phyloP scores from a whole-genome alignment of 2,797 vertebrate species.

The Eremophila alpestris region DNA sequence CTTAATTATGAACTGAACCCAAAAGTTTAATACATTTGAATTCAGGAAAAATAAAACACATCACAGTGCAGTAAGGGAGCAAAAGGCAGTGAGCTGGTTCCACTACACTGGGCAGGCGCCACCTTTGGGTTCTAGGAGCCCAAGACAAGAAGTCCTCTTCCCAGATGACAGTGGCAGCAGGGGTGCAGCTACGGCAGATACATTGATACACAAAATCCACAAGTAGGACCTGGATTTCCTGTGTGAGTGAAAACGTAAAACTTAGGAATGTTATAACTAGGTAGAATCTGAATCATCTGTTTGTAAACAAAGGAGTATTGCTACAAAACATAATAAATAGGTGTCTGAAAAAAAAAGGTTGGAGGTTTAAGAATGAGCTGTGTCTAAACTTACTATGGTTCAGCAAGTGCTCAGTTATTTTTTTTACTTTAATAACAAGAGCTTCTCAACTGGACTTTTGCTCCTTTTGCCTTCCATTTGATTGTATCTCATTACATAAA shows the following conservation, averaged over 20 bases:
- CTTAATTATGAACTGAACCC: background rate
- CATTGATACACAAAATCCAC: accelerated
- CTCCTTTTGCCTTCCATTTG: background rate
- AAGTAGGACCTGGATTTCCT: background rate
- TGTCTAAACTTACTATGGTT: background rate
- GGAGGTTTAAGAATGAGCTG: background rate
- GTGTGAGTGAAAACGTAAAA: background rate
- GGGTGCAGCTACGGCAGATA: background rate
- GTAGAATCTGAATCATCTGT: background rate
- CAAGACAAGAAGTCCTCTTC: background rate
- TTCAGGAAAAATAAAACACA: background rate
- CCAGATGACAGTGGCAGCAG: background rate
- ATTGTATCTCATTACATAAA: background rate
- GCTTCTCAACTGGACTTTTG: background rate
- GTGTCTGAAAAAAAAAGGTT: background rate
- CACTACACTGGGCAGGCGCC: accelerated
- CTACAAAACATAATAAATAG: background rate
- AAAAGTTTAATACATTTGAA: background rate
- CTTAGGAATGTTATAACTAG: background rate
- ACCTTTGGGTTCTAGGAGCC: background rate
- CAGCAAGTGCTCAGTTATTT: background rate
- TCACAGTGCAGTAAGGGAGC: background rate
- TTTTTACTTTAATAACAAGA: background rate
- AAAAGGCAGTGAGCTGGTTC: background rate
- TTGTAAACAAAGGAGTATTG: background rate